Evolutionary conservation across 2,797 vertebrate genomes (phyloP).

Genomic region (Centroberyx gerrardi): DNA sequence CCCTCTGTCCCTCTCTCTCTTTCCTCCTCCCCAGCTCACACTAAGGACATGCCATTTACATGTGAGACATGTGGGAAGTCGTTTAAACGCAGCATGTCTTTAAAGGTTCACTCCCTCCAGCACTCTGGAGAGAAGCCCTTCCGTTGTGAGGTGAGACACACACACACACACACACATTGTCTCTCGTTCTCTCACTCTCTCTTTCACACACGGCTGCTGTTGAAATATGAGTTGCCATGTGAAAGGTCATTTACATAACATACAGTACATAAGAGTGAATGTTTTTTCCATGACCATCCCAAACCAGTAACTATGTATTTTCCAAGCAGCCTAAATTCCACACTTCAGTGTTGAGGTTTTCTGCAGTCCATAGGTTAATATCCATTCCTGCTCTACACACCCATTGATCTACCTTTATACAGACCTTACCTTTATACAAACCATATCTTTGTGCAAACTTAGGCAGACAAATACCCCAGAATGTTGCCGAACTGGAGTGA

Average conservation of each 20-base stretch:
- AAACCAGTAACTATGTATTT: not conserved
- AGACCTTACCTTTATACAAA: too few relatives aligned
- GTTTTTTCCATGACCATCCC: not conserved
- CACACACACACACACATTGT: not conserved
- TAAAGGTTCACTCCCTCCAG: slow-evolving; percentile 98
- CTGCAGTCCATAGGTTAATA: not conserved
- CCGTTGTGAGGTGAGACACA: slow-evolving; percentile 93
- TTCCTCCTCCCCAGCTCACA: slow-evolving; percentile 88
- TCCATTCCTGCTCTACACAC: not conserved
- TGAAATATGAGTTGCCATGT: slow-evolving; percentile 43
- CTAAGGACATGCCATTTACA: slow-evolving; percentile 99
- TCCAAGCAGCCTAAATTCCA: slow-evolving; percentile 30
- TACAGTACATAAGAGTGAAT: not conserved
- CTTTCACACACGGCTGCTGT: slow-evolving; percentile 35
- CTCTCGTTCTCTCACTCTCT: slow-evolving; percentile 17
- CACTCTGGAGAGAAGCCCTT: slow-evolving; percentile 99
- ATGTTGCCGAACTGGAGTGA: not conserved
- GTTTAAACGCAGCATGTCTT: slow-evolving; percentile 98
- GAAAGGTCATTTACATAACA: slow-evolving; percentile 12
- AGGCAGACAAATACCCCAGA: not conserved
- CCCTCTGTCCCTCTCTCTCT: not conserved
- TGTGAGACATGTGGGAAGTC: slow-evolving; percentile 99
- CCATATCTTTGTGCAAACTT: too few relatives aligned
- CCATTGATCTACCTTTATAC: too few relatives aligned
- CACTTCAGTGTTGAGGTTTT: not conserved